Base-by-base conservation (phyloP, 2,797 vertebrate species). In the Schizopygopsis pylzovi region DNA sequence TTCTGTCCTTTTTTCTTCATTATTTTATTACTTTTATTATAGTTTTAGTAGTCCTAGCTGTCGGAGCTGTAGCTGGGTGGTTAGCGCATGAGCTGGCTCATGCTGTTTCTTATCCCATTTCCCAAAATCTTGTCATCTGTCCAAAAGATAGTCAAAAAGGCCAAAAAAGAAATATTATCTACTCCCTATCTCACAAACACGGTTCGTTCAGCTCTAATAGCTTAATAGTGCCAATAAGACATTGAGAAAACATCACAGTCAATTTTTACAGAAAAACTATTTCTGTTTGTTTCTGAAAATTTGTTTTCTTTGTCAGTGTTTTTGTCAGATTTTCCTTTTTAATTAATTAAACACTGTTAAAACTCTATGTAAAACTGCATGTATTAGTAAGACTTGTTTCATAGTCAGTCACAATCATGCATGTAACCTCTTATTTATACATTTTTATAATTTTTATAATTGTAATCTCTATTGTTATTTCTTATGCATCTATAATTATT, bases 1-100 rank as follows among this genome's bases (percentile, higher is more conserved):
- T 70, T 79, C 49, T 79, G 37, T 79, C n/a, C 71, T 75, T 83
- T 83, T 83, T 75, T 20, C 39, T 49, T 67, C 71, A 83, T 83
- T 75, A 83, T 63, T 83, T 75, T 1, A 75, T 67, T 70, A 70
- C n/a, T 61, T 71, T 71, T 61, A 79, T 71, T 59, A 85, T 68
- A 22, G 52, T n/a, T 59, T 61, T 25, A 45, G 47, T 71, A 71
- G 45, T 71, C 3, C 41, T 79, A 67, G 28, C 65, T 85, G 49
- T 59, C 25, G 4, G 49, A 70, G 65, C 11, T 61, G 65, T 71
- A 39, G 61, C 39, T 4, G 7, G 73, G 28, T 77, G 15, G 45
- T 67, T 77, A 73, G 56, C 20, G 0, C 41, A 63, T 63, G 59
- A 68, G 61, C 61, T 67, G 15, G 59, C 56, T n/a, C 73, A 6